phyloP scores from a whole-genome alignment of 2,113 vertebrate genomes.

The Cygnus buccinator region DNA sequence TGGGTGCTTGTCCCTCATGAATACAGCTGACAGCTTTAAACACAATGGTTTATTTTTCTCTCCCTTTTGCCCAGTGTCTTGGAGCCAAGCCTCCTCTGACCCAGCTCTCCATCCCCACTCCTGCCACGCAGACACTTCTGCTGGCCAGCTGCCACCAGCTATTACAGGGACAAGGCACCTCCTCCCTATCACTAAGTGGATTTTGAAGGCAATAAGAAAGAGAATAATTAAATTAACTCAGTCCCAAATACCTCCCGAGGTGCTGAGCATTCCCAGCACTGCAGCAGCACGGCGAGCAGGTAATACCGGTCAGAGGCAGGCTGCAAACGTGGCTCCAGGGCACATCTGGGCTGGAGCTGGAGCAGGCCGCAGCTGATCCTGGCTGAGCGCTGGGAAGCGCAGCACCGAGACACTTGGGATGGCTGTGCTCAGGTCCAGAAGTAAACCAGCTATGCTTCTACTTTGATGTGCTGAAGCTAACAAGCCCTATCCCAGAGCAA shows the following conservation, averaged over 20 bases:
- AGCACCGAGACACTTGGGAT: neutral
- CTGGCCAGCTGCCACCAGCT: neutral
- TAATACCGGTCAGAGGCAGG: neutral
- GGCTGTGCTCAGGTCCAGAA: neutral
- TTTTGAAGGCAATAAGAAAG: constrained; percentile 23
- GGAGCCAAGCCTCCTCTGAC: neutral
- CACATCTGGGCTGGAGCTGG: neutral
- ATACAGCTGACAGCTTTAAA: neutral
- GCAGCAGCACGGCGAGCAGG: constrained; percentile 15
- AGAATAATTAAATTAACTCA: constrained; percentile 48
- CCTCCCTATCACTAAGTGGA: constrained; percentile 39
- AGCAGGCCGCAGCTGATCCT: neutral
- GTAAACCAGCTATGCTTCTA: neutral
- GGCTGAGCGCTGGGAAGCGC: neutral
- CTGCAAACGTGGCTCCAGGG: neutral
- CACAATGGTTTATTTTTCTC: neutral
- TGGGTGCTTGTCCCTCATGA: neutral
- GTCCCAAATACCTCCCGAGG: neutral
- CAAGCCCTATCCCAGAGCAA: neutral
- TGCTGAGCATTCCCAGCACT: neutral
- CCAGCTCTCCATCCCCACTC: neutral
- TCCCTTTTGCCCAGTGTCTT: neutral
- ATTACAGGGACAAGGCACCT: neutral
- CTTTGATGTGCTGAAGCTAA: neutral
- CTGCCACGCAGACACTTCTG: neutral